Evolutionary conservation across 1,140 invertebrate genomes (phyloP), one percentile per base, ranked within the genome.

Genomic region (Gryllus bimaculatus): DNA sequence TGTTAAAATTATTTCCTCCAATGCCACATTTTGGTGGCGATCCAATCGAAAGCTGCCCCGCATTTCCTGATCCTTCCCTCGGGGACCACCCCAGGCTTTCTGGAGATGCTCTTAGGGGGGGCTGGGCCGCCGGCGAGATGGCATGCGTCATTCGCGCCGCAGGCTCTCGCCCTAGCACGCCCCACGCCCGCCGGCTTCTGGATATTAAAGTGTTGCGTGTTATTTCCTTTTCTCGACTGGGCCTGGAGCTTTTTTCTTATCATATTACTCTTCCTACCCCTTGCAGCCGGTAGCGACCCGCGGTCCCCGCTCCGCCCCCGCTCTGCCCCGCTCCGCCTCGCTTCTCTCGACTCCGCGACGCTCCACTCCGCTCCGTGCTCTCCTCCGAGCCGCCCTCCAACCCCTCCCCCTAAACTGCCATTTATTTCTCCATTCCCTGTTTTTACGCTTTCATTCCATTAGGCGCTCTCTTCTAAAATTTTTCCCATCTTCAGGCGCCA

Each of bases 391-490:
- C 54, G 18, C 10, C 54, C 54, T 10, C 54, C 0, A 66, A 10
- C 54, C 18, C 54, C 54, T 66, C 18, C 54, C 54, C 18, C 54
- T 66, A 66, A 39, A 66, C 54, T 66, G 54, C 54, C 54, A 66
- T 66, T 66, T 66, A 66, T 66, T 66, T 66, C 18, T 66, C 54
- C 54, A 66, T 66, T 66, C 54, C 54, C 10, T 66, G 54, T 66
- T 66, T 66, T 66, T 66, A 66, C 54, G 54, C 54, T 66, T 66
- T 66, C 54, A 66, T 66, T 66, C 54, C 54, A 66, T 66, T 66
- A 66, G 54, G 54, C 54, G 54, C 54, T 66, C 54, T 66, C 10
- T 66, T 66, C 54, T 66, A 66, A 66, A 66, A 66, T 13, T 13
- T 66, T 66, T 66, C 26, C 54, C 54, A 66, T 66, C 54, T 66